These are phyloP conservation scores for Netelia fuscicornis DNA, from an alignment of 2,888 invertebrate species.

Conservation along the genomic window DNA sequence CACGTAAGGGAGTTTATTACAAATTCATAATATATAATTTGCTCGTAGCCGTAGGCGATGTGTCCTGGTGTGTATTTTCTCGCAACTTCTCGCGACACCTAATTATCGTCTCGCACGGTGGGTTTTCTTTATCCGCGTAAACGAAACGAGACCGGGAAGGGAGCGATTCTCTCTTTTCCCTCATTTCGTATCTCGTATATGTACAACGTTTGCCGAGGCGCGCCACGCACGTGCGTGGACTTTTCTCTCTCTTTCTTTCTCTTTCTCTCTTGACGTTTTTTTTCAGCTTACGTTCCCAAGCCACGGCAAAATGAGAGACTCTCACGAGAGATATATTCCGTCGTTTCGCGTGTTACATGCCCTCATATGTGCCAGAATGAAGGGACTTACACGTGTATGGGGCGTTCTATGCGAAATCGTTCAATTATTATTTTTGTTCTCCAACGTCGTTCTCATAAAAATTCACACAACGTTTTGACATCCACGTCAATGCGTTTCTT, in stretches of 20 bases:
- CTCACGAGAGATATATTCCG: not conserved
- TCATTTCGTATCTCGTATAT: not conserved
- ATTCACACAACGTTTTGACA: not conserved
- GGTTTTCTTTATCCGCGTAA: constrained; percentile 33
- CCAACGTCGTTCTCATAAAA: not conserved
- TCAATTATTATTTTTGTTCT: not conserved
- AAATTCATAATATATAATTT: constrained; percentile 25
- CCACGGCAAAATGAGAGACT: constrained; percentile 30
- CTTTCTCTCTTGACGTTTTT: not conserved
- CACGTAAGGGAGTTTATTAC: constrained; percentile 14
- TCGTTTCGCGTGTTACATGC: constrained; percentile 16
- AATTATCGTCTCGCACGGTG: constrained; percentile 56
- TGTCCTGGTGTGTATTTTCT: constrained; percentile 4
- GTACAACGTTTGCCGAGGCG: constrained; percentile 37
- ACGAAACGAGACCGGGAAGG: constrained; percentile 18
- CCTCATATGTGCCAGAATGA: not conserved
- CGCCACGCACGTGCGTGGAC: constrained; percentile 46
- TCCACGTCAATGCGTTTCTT: not conserved
- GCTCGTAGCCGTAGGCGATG: not conserved
- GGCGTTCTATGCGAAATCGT: not conserved
- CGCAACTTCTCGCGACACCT: constrained; percentile 53
- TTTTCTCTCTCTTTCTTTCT: constrained; percentile 6
- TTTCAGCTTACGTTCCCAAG: not conserved
- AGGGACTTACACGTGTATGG: constrained; percentile 3
- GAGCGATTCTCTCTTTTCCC: constrained; percentile 2